A percentile compares a stretch with the other conserved stretches of the same genome.
These are phyloP conservation scores for Paraescarpia echinospica DNA, from an alignment of 1,140 invertebrate genomes.

Conservation along the genomic window DNA sequence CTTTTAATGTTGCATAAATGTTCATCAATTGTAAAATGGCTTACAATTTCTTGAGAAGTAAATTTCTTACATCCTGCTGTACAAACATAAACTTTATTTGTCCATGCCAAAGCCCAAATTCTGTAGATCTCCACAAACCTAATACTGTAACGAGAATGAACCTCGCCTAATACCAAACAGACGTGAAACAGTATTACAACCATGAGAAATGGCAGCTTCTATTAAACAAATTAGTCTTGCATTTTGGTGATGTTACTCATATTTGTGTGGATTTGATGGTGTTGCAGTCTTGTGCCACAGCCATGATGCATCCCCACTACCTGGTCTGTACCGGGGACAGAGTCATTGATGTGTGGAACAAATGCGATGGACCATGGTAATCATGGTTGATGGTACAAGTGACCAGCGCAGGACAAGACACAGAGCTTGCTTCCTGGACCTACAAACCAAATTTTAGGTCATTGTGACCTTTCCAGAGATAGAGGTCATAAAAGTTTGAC, in stretches of 20 bases:
- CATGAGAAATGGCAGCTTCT: not conserved
- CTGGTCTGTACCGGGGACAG: slow-evolving; percentile 43
- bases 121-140: not conserved
- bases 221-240: not conserved
- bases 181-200: not conserved
- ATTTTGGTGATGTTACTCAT: not conserved
- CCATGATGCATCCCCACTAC: slow-evolving; percentile 42
- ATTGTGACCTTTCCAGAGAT: too few relatives aligned
- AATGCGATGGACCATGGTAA: slow-evolving; percentile 30
- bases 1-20: too few relatives aligned
- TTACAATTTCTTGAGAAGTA: not conserved
- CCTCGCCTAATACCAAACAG: not conserved
- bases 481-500: too few relatives aligned
- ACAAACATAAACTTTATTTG: not conserved
- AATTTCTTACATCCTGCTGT: not conserved
- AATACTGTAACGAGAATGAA: not conserved
- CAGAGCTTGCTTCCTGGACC: too few relatives aligned
- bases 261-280: not conserved
- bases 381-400: too few relatives aligned
- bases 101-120: not conserved
- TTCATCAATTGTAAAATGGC: too few relatives aligned
- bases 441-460: too few relatives aligned
- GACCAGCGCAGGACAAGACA: too few relatives aligned
- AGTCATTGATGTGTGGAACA: slow-evolving; percentile 39
- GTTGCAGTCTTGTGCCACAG: slow-evolving; percentile 50